Evolutionary conservation across 2,888 invertebrate species (phyloP), one percentile per base, ranked within the genome.

Genomic region (Acanthacorydalis orientalis): DNA sequence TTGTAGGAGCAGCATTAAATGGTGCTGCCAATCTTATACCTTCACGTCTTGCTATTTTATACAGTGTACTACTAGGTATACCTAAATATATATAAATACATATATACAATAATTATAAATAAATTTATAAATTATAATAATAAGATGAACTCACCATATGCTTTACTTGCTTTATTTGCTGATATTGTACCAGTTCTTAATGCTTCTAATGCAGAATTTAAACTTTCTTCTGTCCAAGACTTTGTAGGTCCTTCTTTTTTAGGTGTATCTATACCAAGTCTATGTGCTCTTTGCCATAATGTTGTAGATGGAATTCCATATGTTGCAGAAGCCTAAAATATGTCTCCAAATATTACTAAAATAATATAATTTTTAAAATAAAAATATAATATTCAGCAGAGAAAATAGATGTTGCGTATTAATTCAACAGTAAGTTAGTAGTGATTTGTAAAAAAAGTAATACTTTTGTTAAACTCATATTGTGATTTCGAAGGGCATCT

Each of bases 261-360:
- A 50, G 89, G 89, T 51, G 89, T 90, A 67, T 88, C 88, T 63
- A 90, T 90, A 54, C 89, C 89, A 59, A 88, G 69, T 48, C 87
- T 74, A 67, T 89, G 89, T 33, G 90, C 90, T 55, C 89, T 75
- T 67, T 90, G 89, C 90, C 90, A 90, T 35, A 90, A 71, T 11
- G 89, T 90, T 45, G 90, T 90, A 48, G 89, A 88, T 46, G 90
- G 90, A 59, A 90, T 90, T 54, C 89, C 88, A 64, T 82, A 90
- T 16, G 82, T 82, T 40, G 87, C 80, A 55, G 84, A 82, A 47
- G 86, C 82, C 77, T 77, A 58, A 7, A 46, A 15, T 23, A 38
- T 23, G 11, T 33, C 14, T n/a, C 12, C 41, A 16, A 11, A n/a
- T 16, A 6, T 15, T 16, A 12, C 14, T 15, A 15, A 16, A 41